A percentile compares a stretch with the other conserved stretches of the same genome.
Conservation (phyloP, 1,140 invertebrate genomes). For the Drosophila melanogaster region Release_6_plus_ISO1_MT NT_033777.3:6436501-6437000, state of each 20-base stretch:
- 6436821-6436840: conserved; percentile 50
- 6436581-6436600: conserved; percentile 9
- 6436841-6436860: conserved; percentile 60
- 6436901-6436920: conserved; percentile 52
- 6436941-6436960: conserved; percentile 11
- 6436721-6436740: conserved; percentile 58
- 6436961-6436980: conserved; percentile 24
- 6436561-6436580: conserved; percentile 6
- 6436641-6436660: conserved; percentile 17
- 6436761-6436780: conserved; percentile 14
- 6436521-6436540: neutral
- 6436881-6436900: conserved; percentile 56
- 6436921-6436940: conserved; percentile 17
- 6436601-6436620: conserved; percentile 2
- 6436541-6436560: neutral
- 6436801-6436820: conserved; percentile 35
- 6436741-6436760: conserved; percentile 22
- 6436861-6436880: conserved; percentile 50
- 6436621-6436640: neutral
- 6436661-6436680: conserved; percentile 56
- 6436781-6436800: conserved; percentile 8
- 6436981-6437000: conserved; percentile 64
- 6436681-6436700: conserved; percentile 75
- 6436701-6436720: conserved; percentile 57
- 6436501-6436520: too few species aligned